phyloP scores from a whole-genome alignment of 1,140 invertebrate species.

The Drosophila insularis region DNA sequence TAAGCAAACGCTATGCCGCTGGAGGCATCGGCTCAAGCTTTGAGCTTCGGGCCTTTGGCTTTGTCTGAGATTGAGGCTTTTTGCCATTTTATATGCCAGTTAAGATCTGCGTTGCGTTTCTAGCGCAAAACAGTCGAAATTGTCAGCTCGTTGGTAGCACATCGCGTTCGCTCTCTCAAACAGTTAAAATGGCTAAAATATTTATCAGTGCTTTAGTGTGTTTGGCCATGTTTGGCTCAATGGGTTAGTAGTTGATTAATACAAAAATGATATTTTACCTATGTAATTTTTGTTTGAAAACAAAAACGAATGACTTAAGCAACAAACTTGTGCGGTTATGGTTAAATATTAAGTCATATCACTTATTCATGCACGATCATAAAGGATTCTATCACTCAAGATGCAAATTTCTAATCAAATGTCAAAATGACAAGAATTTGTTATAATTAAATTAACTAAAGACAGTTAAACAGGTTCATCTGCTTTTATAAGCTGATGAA shows the following conservation, averaged over 20 bases:
- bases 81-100: conserved; percentile 54
- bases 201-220: conserved; percentile 75
- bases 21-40: conserved; percentile 33
- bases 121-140: conserved; percentile 78
- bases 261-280: conserved; percentile 16
- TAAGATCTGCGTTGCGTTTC: conserved; percentile 70
- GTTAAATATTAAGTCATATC: not conserved
- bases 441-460: not conserved
- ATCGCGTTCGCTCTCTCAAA: conserved; percentile 55
- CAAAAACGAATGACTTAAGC: conserved; percentile 53
- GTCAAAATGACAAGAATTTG: not conserved
- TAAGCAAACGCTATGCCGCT: conserved; percentile 42
- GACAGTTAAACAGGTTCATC: not conserved
- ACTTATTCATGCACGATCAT: not conserved
- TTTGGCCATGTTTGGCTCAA: conserved; percentile 76
- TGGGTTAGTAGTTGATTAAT: conserved; percentile 66
- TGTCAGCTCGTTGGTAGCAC: conserved; percentile 70
- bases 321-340: conserved; percentile 59
- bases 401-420: not conserved
- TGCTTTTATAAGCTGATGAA: not conserved
- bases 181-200: conserved; percentile 66
- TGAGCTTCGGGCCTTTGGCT: conserved; percentile 18
- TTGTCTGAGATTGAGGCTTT: conserved; percentile 9
- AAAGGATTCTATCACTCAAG: not conserved
- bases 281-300: not conserved